A percentile compares a stretch with the other conserved stretches of the same genome.
Conservation (phyloP, 2,797 vertebrate genomes). For the Astyanax mexicanus region DNA sequence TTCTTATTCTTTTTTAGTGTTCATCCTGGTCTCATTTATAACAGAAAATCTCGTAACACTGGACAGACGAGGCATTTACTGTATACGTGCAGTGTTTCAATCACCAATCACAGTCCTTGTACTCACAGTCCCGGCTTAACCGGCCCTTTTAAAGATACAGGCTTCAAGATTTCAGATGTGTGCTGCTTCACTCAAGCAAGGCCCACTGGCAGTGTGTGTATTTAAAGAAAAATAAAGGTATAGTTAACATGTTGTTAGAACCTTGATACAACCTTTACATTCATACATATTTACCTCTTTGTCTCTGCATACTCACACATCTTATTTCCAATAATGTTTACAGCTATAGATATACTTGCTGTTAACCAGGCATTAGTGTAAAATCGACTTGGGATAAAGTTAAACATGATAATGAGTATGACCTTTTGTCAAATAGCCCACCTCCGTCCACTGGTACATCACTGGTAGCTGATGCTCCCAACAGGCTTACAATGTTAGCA, state of each 20-base stretch:
- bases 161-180: neutral
- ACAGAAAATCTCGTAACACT: neutral
- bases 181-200: neutral
- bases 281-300: too few relatives aligned
- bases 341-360: too few relatives aligned
- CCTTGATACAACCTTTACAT: too few relatives aligned
- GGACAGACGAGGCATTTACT: neutral
- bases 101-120: neutral
- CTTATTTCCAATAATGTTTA: neutral
- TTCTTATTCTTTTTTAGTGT: neutral
- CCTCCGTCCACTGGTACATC: too few relatives aligned
- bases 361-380: too few relatives aligned
- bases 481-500: too few relatives aligned
- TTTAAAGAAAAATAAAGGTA: neutral
- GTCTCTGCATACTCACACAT: too few relatives aligned
- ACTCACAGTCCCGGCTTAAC: neutral
- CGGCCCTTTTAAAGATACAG: neutral
- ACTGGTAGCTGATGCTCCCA: too few relatives aligned
- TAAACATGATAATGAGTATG: too few relatives aligned
- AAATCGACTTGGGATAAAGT: too few relatives aligned
- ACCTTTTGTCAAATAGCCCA: too few relatives aligned
- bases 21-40: neutral
- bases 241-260: too few relatives aligned
- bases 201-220: neutral
- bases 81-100: neutral